phyloP scores from a whole-genome alignment of 1,140 invertebrate genomes.

The Onthophagus taurus region DNA sequence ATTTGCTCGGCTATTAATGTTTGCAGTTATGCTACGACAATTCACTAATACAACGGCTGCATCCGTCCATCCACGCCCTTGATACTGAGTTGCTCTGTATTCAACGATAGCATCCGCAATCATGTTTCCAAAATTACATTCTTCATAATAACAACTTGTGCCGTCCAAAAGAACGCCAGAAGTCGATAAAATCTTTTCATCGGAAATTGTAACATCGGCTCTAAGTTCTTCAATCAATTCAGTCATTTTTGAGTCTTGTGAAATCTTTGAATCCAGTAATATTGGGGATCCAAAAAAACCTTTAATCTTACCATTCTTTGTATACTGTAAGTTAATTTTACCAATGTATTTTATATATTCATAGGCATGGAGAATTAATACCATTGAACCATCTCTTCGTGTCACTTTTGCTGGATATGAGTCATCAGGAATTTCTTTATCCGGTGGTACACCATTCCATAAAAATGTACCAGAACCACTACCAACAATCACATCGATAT shows the following conservation, averaged over 20 bases:
- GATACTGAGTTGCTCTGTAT: background rate
- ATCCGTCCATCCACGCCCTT: slow-evolving; percentile 1
- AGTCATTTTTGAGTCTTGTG: slow-evolving; percentile 55
- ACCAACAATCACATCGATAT: slow-evolving; percentile 80
- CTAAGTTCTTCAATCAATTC: too few relatives aligned
- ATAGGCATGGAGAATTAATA: slow-evolving; percentile 83
- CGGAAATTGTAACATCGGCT: too few relatives aligned
- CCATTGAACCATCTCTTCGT: slow-evolving; percentile 58
- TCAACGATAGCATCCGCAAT: background rate
- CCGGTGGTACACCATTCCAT: slow-evolving; percentile 58
- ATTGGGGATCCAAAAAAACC: slow-evolving; percentile 67
- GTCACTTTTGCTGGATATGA: slow-evolving; percentile 66
- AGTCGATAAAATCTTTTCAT: too few relatives aligned
- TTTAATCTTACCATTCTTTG: slow-evolving; percentile 60
- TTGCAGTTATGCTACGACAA: too few relatives aligned
- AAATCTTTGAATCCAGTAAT: slow-evolving; percentile 55
- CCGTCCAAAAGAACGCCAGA: too few relatives aligned
- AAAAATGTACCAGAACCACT: slow-evolving; percentile 78
- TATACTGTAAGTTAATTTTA: slow-evolving; percentile 60
- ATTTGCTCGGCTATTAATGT: too few relatives aligned
- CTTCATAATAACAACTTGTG: too few relatives aligned
- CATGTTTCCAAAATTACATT: slow-evolving; percentile 8
- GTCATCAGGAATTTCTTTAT: slow-evolving; percentile 55
- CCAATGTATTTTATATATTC: slow-evolving; percentile 89
- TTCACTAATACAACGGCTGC: slow-evolving; percentile 3